These are phyloP conservation scores for Drosophila mettleri DNA, from an alignment of 2,888 invertebrate species.

Conservation along the genomic window DNA sequence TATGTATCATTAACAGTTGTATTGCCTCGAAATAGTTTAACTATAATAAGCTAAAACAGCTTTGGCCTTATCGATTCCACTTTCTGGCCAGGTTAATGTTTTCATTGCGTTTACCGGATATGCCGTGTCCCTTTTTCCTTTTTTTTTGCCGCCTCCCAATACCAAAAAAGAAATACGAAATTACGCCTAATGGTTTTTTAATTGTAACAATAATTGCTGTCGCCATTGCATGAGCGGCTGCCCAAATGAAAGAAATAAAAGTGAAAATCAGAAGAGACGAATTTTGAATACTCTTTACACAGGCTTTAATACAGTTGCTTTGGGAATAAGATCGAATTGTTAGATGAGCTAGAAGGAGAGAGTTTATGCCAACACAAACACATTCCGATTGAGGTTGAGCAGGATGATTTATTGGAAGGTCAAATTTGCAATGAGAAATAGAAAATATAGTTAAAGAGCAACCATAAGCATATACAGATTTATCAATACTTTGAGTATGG, in stretches of 20 bases:
- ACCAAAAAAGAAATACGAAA: constrained; percentile 50
- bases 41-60: constrained; percentile 5
- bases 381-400: neutral
- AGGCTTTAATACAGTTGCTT: no score
- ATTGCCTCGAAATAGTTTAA: constrained; percentile 22
- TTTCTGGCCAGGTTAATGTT: constrained; percentile 55
- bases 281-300: neutral
- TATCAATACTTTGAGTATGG: no score
- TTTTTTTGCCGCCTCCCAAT: constrained; percentile 15
- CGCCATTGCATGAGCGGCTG: constrained; percentile 61
- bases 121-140: constrained; percentile 42
- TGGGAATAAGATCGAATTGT: no score
- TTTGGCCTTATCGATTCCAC: constrained; percentile 48
- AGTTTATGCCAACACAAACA: neutral
- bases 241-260: constrained; percentile 14
- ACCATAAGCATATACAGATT: no score
- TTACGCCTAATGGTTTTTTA: constrained; percentile 83
- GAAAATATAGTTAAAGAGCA: no score
- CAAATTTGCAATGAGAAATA: no score
- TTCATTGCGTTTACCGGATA: constrained; percentile 74
- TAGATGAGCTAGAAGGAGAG: no score
- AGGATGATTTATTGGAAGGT: no score
- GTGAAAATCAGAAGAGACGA: neutral
- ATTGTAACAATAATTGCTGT: constrained; percentile 83
- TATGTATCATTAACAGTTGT: constrained; percentile 9